Base-by-base conservation (phyloP, 2,888 invertebrate species). In the Diadegma fenestrale region DNA sequence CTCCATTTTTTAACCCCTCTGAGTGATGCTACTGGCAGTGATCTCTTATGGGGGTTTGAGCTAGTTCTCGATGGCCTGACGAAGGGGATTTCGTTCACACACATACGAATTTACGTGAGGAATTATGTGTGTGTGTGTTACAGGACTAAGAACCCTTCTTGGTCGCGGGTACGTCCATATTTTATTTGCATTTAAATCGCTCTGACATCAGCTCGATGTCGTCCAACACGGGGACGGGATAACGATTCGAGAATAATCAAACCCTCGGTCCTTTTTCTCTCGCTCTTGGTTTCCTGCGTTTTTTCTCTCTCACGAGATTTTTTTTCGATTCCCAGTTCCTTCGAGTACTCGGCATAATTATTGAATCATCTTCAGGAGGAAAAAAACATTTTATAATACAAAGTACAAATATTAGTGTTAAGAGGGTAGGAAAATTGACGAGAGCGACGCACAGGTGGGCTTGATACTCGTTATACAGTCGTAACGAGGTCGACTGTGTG, bases 161-260 rank as follows among this genome's bases (percentile, higher is more conserved):
- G 5, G 37, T 48, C 14, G 75, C 61, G 51, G 58, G 73, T 81
- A 78, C 78, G 76, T 66, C 48, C 80, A 80, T 77, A 69, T 66
- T 66, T 81, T 81, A 84, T 84, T 84, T 78, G 78, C 80, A 84
- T 84, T 81, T 73, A 81, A 81, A 81, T 84, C 72, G 77, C 30
- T 12, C 30, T 63, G 77, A 79, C 41, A 77, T 45, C 43, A 41
- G 43, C 45, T 78, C 78, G 69, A 78, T 61, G 58, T 69, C 48
- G 79, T 30, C 48, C 61, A 54, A 69, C 58, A 78, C 43, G 14
- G 64, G 10, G 48, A 79, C 12, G 64, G 22, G 63, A 71, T 14
- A 48, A 63, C 45, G 26, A 79, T 30, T 66, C 61, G 30, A n/a
- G 33, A 76, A 64, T 76, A 76, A 64, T 26, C 61, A 48, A 37